A percentile compares a stretch with the other conserved stretches of the same genome.
Conservation (phyloP, 2,888 invertebrate genomes). For the Nymphalis polychloros region DNA sequence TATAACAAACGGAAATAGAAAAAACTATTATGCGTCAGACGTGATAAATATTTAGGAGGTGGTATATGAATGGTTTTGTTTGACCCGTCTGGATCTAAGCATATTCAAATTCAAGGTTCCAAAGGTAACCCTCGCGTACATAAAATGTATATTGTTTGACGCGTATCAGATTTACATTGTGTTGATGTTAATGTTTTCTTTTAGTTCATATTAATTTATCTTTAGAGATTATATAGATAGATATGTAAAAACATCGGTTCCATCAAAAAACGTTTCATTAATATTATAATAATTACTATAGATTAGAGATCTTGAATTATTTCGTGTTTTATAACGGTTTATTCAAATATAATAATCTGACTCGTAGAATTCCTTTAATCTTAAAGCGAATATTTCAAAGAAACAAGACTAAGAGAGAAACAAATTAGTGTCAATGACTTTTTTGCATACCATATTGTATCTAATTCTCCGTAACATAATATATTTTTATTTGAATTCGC, state of each 20-base stretch:
- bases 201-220: no score
- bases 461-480: background rate
- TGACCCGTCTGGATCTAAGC: conserved; percentile 54
- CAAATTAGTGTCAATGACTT: background rate
- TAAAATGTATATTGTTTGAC: conserved; percentile 41
- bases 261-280: background rate
- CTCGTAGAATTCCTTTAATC: background rate
- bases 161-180: background rate
- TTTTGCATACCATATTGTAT: background rate
- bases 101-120: conserved; percentile 43
- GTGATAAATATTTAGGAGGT: conserved; percentile 59
- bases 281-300: background rate
- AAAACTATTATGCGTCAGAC: conserved; percentile 37
- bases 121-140: conserved; percentile 42
- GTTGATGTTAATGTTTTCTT: background rate
- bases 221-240: no score
- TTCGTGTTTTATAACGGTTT: background rate
- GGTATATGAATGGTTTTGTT: conserved; percentile 58
- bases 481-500: background rate
- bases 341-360: background rate
- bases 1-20: conserved; percentile 32
- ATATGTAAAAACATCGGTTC: background rate
- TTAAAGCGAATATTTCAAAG: background rate
- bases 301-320: background rate
- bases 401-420: background rate